Evolutionary conservation across 2,888 invertebrate species (phyloP), one percentile per base, ranked within the genome.

Genomic region (Nephrotoma guestfalica): DNA sequence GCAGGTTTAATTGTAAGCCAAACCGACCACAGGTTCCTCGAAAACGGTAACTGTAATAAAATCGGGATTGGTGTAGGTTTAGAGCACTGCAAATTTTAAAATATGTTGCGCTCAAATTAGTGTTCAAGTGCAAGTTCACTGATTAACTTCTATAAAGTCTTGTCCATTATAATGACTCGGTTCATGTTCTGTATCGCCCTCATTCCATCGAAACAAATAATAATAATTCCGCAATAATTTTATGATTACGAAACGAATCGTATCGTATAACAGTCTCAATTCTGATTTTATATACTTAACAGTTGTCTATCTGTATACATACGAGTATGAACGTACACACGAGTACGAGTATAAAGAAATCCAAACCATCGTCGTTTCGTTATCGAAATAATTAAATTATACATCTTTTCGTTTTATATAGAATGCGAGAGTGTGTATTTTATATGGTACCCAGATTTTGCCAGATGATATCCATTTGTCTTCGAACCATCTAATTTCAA

Each of bases 391-490:
- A 71, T 71, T 71, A 71, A 71, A 71, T 71, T 71, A 71, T 71
- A 71, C 15, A 71, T 71, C 71, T 71, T 71, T 30, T 71, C 71
- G 71, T 71, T 57, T 15, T 57, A 5, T 57, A 57, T 15, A 5
- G 15, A 6, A 4, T 57, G 15, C 11, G 30, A 83, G 30, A 40
- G 9, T 84, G 41, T 84, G 2, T 84, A 47, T 47, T 47, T 13
- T 30, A 13, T 41, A 42, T 84, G 41, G 18, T 41, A 86, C 86
- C 86, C 87, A 87, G 88, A 88, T 87, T 88, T 87, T 87, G 87
- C 87, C 87, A 88, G 87, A 88, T 88, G 88, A 88, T 87, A 87
- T 86, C 87, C 88, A 88, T 88, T 88, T 88, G 87, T 88, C 88
- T 84, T 84, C 84, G 15, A 84, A 84, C 84, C 42, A 41, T 84